Percentiles rank a stretch among this genome's conserved stretches.
These are phyloP conservation scores for Frankliniella fusca DNA, from an alignment of 2,888 invertebrate species.

Conservation along the genomic window DNA sequence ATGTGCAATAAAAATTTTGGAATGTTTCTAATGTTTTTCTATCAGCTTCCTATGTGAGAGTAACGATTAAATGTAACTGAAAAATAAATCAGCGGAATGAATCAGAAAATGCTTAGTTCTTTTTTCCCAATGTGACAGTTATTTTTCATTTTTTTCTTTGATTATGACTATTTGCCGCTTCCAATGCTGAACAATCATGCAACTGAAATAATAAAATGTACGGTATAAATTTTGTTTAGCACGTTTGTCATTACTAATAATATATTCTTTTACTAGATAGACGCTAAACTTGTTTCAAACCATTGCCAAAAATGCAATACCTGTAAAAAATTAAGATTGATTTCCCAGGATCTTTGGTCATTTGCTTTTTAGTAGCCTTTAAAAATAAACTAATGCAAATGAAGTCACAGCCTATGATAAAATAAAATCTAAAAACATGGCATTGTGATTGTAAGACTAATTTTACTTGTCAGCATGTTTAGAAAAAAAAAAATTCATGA, in stretches of 20 bases:
- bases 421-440: background rate
- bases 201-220: too few species aligned
- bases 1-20: slow-evolving; percentile 9
- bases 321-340: too few species aligned
- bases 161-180: background rate
- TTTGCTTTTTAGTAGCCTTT: background rate
- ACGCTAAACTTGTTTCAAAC: too few species aligned
- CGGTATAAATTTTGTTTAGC: too few species aligned
- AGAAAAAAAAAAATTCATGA: background rate
- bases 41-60: background rate
- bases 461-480: background rate
- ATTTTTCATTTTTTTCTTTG: too few species aligned
- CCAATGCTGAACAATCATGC: too few species aligned
- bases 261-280: too few species aligned
- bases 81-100: background rate
- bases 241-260: too few species aligned
- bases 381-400: slow-evolving; percentile 10
- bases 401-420: slow-evolving; percentile 6
- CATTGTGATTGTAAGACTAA: background rate
- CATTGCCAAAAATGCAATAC: too few species aligned
- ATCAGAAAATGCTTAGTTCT: background rate
- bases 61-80: background rate
- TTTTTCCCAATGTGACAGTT: too few species aligned
- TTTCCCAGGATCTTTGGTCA: background rate
- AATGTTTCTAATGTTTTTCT: background rate